Evolutionary conservation across 2,797 vertebrate genomes (phyloP).

Genomic region (Heliangelus exortis): DNA sequence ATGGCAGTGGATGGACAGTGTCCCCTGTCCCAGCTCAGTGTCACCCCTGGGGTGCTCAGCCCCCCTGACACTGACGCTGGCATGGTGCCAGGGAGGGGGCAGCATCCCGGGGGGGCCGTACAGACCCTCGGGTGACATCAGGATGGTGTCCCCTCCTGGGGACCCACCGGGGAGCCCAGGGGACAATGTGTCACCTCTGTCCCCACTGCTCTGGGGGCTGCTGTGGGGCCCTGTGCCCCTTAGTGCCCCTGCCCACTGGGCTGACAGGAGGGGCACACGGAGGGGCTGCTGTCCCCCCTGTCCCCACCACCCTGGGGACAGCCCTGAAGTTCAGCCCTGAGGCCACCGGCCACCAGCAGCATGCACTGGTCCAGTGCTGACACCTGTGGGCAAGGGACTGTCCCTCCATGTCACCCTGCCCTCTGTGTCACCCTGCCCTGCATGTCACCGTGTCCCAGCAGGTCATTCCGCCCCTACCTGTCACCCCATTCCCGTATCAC

Average conservation of each 20-base stretch:
- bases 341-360: neutral
- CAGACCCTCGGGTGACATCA: neutral
- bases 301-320: rapidly evolving
- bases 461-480: neutral
- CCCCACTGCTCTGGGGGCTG: no score
- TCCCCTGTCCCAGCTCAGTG: neutral
- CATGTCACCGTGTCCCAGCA: neutral
- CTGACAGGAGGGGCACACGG: neutral
- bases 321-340: rapidly evolving
- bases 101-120: no score
- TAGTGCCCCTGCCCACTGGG: no score
- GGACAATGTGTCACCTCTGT: neutral
- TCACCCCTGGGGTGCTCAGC: neutral
- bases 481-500: neutral
- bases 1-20: neutral
- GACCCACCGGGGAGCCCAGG: no score
- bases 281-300: neutral
- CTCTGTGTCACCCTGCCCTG: neutral
- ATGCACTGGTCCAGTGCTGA: neutral
- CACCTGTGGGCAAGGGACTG: neutral
- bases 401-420: neutral
- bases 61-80: neutral
- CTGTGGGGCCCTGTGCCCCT: no score
- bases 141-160: neutral
- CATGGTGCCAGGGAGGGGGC: neutral